phyloP scores from a whole-genome alignment of 2,888 invertebrate genomes.

The Drosophila lacicola region DNA sequence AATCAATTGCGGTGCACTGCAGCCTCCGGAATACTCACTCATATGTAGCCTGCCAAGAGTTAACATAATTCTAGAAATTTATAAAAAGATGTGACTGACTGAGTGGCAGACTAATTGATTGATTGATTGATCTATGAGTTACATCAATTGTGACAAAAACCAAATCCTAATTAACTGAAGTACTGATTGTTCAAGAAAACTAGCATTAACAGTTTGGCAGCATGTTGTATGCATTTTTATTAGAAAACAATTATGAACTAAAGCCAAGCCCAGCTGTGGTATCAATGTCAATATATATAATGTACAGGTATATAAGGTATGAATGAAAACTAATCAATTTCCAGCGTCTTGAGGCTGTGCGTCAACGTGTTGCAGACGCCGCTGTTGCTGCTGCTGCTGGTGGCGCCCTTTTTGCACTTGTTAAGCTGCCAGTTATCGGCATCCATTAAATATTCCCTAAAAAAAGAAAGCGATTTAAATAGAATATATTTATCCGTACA shows the following conservation, averaged over 20 bases:
- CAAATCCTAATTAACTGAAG: too few relatives aligned
- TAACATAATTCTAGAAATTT: too few relatives aligned
- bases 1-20: not conserved
- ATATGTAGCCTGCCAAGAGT: slow-evolving; percentile 86
- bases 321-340: slow-evolving; percentile 69
- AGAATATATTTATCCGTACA: too few relatives aligned
- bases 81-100: too few relatives aligned
- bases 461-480: not conserved
- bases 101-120: too few relatives aligned
- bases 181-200: too few relatives aligned
- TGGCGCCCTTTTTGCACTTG: slow-evolving; percentile 82
- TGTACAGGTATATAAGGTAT: not conserved
- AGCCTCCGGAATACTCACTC: slow-evolving; percentile 85
- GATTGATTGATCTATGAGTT: too few relatives aligned
- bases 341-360: slow-evolving; percentile 65
- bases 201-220: too few relatives aligned
- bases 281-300: slow-evolving; percentile 2
- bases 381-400: slow-evolving; percentile 3
- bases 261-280: slow-evolving; percentile 39
- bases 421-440: slow-evolving; percentile 85
- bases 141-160: too few relatives aligned
- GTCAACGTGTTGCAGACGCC: slow-evolving; percentile 23
- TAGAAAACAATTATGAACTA: slow-evolving; percentile 25
- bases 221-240: slow-evolving; percentile 19
- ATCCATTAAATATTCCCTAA: slow-evolving; percentile 87